Evolutionary conservation across 2,888 invertebrate species (phyloP).

Genomic region (Archips crataeganus): DNA sequence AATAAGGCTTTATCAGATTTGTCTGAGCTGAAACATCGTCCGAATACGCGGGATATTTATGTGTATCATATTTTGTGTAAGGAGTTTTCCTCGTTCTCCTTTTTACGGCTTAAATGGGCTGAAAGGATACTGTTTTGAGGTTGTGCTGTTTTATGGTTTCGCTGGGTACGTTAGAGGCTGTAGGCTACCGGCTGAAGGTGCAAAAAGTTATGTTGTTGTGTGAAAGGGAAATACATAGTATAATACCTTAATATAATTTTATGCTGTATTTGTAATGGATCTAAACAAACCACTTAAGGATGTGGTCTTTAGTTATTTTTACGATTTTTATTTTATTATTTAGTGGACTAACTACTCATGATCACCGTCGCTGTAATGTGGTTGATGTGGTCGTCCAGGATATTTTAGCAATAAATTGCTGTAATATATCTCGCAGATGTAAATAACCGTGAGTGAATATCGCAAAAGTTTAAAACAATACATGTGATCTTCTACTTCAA

Average conservation of each 20-base stretch:
- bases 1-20: conserved; percentile 64
- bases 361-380: too few relatives aligned
- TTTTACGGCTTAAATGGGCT: conserved; percentile 67
- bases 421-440: too few relatives aligned
- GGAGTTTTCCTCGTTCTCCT: conserved; percentile 67
- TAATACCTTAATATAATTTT: too few relatives aligned
- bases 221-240: not conserved
- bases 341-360: too few relatives aligned
- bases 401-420: too few relatives aligned
- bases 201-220: not conserved
- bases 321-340: too few relatives aligned
- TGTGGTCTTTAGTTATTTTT: too few relatives aligned
- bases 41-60: conserved; percentile 71
- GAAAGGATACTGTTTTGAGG: conserved; percentile 37
- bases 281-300: not conserved
- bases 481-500: not conserved
- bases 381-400: too few relatives aligned
- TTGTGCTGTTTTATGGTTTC: conserved; percentile 15
- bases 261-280: too few relatives aligned
- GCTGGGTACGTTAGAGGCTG: not conserved
- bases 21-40: conserved; percentile 68
- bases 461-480: too few relatives aligned
- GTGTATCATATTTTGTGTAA: conserved; percentile 72
- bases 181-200: not conserved
- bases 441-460: too few relatives aligned